A percentile compares a stretch with the other conserved stretches of the same genome.
phyloP scores from a whole-genome alignment of 2,113 vertebrate species.

The Cololabis saira region DNA sequence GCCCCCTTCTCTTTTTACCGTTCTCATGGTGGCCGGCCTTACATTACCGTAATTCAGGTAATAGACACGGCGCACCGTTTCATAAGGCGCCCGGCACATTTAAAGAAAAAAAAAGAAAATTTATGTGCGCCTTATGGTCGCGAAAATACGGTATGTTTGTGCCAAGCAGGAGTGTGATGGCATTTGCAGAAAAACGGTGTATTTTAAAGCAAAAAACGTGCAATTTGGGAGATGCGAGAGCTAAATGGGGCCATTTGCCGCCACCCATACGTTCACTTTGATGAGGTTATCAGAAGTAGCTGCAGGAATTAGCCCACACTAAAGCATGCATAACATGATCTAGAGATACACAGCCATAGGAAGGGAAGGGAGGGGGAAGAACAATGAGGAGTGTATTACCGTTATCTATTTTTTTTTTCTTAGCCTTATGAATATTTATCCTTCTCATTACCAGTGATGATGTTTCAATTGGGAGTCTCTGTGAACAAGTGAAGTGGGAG shows the following conservation, averaged over 20 bases:
- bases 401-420: slow-evolving; percentile 63
- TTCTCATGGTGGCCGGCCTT: no score
- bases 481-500: slow-evolving; percentile 46
- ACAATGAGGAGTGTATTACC: slow-evolving; percentile 67
- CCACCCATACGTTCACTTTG: slow-evolving; percentile 18
- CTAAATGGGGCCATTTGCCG: slow-evolving; percentile 26
- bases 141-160: no score
- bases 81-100: no score
- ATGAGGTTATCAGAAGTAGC: slow-evolving; percentile 65
- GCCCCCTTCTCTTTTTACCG: no score
- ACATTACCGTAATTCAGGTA: no score
- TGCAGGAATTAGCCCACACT: slow-evolving; percentile 51
- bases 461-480: slow-evolving; percentile 70
- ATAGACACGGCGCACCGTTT: no score
- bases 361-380: slow-evolving; percentile 28
- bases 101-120: no score
- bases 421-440: slow-evolving; percentile 78
- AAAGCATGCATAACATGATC: slow-evolving; percentile 63
- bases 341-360: slow-evolving; percentile 35
- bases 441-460: slow-evolving; percentile 61
- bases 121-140: no score
- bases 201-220: no score
- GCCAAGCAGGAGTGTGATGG: no score
- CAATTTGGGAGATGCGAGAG: slow-evolving; percentile 21
- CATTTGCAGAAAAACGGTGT: no score